A percentile compares a stretch with the other conserved stretches of the same genome.
These are phyloP conservation scores for Myathropa florea DNA, from an alignment of 2,888 invertebrate genomes.

Conservation along the genomic window DNA sequence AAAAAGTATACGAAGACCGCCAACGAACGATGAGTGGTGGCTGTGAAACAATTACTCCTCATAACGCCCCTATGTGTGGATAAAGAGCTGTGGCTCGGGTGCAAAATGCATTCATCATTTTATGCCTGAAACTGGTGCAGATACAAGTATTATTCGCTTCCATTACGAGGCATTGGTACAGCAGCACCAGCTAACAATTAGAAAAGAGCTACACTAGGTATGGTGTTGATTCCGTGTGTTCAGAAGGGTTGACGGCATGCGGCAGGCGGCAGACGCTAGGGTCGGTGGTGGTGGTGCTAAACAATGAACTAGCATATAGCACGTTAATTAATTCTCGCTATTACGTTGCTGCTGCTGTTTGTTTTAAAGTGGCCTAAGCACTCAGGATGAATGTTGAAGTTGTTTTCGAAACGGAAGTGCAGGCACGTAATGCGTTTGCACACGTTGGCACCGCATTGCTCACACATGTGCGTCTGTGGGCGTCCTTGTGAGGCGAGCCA, in stretches of 20 bases:
- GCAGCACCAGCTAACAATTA: slow-evolving; percentile 47
- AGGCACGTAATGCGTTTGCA: slow-evolving; percentile 51
- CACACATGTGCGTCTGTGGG: neutral
- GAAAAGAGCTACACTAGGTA: slow-evolving; percentile 17
- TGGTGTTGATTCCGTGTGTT: neutral
- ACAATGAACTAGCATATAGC: slow-evolving; percentile 55
- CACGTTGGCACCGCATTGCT: neutral
- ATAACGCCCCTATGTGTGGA: slow-evolving; percentile 9
- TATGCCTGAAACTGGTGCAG: slow-evolving; percentile 25
- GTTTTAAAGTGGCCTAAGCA: slow-evolving; percentile 47
- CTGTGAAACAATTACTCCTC: slow-evolving; percentile 15
- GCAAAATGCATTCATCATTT: slow-evolving; percentile 49
- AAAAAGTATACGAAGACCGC: neutral
- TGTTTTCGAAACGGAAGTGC: slow-evolving; percentile 57
- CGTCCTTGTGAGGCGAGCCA: neutral
- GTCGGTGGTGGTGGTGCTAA: neutral
- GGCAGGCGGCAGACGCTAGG: neutral
- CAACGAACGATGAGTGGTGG: neutral
- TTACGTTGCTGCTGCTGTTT: slow-evolving; percentile 52
- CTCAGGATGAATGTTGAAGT: slow-evolving; percentile 57
- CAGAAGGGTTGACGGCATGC: neutral
- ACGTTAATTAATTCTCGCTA: slow-evolving; percentile 60
- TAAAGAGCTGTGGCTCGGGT: slow-evolving; percentile 10
- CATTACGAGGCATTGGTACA: slow-evolving; percentile 14
- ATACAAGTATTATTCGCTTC: slow-evolving; percentile 30